Evolutionary conservation across 2,113 vertebrate species (phyloP), one percentile per base, ranked within the genome.

Genomic region (Rhea americana): DNA sequence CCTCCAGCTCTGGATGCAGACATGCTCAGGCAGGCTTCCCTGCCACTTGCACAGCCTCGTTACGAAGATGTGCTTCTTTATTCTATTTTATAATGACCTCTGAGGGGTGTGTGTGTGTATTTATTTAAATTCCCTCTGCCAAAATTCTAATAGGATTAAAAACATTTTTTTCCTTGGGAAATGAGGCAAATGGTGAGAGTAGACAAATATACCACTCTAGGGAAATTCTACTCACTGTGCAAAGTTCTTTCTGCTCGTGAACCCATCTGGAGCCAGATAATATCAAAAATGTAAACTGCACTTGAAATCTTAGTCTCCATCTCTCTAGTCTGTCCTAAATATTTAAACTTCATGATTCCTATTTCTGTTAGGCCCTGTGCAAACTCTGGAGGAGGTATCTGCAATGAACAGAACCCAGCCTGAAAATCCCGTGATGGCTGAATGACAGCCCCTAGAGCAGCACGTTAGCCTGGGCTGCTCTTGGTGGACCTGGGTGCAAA

Each of bases 1-100:
- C 55, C 5, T 24, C 16, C 6, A 39, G 45, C 25, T 0, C 0
- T 8, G 19, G 1, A 3, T 2, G 2, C 4, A 58, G 50, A 12
- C 6, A 0, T 5, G 22, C 30, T 66, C 39, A 50, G 30, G 32
- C 43, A 68, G 26, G 8, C 26, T 51, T 28, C 39, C 12, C 2
- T 0, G 14, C 25, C 1, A 51, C 48, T 61, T 39, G 24, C 28
- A n/a, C 28, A 28, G 51, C 14, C 71, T 73, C 66, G 12, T 51
- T 30, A 51, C 35, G 41, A 85, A 82, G 59, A 43, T 11, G 14
- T 1, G 1, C 35, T 70, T 15, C 13, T 18, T 79, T 50, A 35
- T 63, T 53, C 41, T 83, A 25, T 79, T 21, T 30, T 79, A 8
- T 12, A 82, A n/a, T 85, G 30, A 41, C 20, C 25, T 58, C 22